Evolutionary conservation across 1,140 invertebrate species (phyloP), one percentile per base, ranked within the genome.

Genomic region (Rhyacophila brunnea): DNA sequence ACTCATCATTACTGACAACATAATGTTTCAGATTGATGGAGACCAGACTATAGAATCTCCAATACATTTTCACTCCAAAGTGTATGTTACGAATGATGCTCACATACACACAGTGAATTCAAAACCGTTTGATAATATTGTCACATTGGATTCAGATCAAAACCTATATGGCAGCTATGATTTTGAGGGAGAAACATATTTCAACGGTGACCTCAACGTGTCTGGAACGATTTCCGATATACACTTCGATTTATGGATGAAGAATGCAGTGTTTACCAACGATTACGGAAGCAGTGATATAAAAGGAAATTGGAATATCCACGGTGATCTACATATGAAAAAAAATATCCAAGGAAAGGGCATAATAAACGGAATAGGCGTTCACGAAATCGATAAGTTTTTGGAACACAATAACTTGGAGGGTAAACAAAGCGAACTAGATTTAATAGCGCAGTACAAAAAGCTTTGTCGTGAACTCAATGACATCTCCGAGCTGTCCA

Each of bases 201-300:
- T 63, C 35, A 14, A 55, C 23, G 44, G 45, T 15, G 35, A 55
- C 19, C 44, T 63, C 9, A 58, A 59, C 34, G 35, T 59, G n/a
- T 36, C 46, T 7, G 36, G 51, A 14, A 14, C 7, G 5, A 36
- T 63, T 6, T 58, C 53, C 11, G 38, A 40, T 36, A 38, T 63
- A 17, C 50, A 63, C 23, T 54, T 63, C 13, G 38, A 62, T n/a
- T 38, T 53, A 15, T 62, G 60, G 60, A 53, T 62, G 20, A 52
- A 58, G 48, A 62, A 62, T 58, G 54, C 60, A 13, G 17, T 62
- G 4, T 54, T 49, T 35, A 52, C 15, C 10, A 58, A 62, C 13
- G 23, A 53, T 34, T 35, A 40, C 28, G 44, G 54, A 13, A 40
- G 52, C 14, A 35, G 35, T 11, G 18, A 17, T n/a, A 54, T 58